phyloP scores from a whole-genome alignment of 2,888 invertebrate genomes.

The Malthinus flaveolus region DNA sequence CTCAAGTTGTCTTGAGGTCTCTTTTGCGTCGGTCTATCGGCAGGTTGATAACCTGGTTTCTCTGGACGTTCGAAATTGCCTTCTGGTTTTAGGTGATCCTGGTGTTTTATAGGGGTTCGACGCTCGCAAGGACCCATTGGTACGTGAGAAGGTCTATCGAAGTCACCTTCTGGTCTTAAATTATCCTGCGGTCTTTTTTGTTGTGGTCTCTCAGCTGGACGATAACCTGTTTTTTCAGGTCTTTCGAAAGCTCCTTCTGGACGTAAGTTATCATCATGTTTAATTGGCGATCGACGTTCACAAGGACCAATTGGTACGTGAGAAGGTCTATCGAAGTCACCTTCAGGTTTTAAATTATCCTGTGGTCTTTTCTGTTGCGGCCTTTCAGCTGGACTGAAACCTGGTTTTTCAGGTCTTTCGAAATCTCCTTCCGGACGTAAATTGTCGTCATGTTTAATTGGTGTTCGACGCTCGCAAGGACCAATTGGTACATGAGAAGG shows the following conservation, averaged over 20 bases:
- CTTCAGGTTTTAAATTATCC: conserved; percentile 63
- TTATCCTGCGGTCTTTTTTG: conserved; percentile 55
- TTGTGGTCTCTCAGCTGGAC: conserved; percentile 12
- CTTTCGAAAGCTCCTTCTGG: conserved; percentile 60
- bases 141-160: conserved; percentile 53
- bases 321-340: conserved; percentile 58
- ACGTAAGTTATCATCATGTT: conserved; percentile 57
- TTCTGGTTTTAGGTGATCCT: conserved; percentile 49
- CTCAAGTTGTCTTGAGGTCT: conserved; percentile 60
- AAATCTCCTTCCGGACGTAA: conserved; percentile 56
- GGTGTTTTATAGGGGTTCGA: conserved; percentile 48
- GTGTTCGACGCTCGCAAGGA: conserved; percentile 53
- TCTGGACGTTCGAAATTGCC: conserved; percentile 52
- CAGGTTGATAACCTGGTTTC: conserved; percentile 51
- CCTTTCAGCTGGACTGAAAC: conserved; percentile 52
- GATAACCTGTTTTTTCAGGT: conserved; percentile 38
- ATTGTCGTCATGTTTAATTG: conserved; percentile 60
- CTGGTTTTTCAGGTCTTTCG: conserved; percentile 50
- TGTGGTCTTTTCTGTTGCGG: conserved; percentile 55
- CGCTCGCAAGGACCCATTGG: conserved; percentile 47
- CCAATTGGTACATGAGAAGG: conserved; percentile 48
- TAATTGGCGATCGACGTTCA: conserved; percentile 51
- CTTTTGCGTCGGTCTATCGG: conserved; percentile 59
- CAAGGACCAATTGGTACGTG: conserved; percentile 54
- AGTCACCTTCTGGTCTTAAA: conserved; percentile 57